Evolutionary conservation across 2,113 vertebrate genomes (phyloP), one percentile per base, ranked within the genome.

Genomic region (Saccopteryx bilineata): DNA sequence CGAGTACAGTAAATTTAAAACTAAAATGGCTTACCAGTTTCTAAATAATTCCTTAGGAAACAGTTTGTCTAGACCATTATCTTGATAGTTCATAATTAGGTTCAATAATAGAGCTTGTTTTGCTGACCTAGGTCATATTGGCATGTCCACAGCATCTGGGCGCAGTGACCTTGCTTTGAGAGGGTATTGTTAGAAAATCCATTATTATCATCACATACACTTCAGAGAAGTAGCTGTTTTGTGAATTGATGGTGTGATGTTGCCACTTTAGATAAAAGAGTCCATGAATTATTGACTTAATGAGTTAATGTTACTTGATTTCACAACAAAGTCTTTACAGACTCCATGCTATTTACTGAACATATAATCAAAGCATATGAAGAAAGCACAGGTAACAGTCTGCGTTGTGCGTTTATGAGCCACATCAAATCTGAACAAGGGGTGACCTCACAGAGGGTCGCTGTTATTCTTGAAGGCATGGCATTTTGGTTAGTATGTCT

Each of bases 211-310:
- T 98, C 98, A 98, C 98, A 98, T 97, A 98, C 98, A 98, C 98
- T 99, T 98, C 96, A 96, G 97, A 98, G 98, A 99, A 99, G 98
- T 98, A 98, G 98, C 98, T 98, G 98, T 98, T 98, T 98, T 98
- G 98, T 98, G 98, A 98, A 99, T 98, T 98, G 98, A 99, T 99
- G 98, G 98, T 98, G 98, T 98, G 98, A 99, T 98, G 99, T 98
- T 99, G 98, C 98, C 98, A 99, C 99, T 99, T 99, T 98, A 99
- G 99, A 99, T 99, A 99, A 99, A 99, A 99, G 98, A 98, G 98
- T 98, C 98, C 98, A 99, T 99, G 98, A 99, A 99, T 99, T 99
- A 99, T 99, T 99, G 99, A 99, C 98, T 98, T 99, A 99, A 99
- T 99, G 99, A 99, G 98, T 98, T 99, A 99, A 99, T 99, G 98